Conservation (phyloP, 2,888 invertebrate species). For the Theretra japonica region DNA sequence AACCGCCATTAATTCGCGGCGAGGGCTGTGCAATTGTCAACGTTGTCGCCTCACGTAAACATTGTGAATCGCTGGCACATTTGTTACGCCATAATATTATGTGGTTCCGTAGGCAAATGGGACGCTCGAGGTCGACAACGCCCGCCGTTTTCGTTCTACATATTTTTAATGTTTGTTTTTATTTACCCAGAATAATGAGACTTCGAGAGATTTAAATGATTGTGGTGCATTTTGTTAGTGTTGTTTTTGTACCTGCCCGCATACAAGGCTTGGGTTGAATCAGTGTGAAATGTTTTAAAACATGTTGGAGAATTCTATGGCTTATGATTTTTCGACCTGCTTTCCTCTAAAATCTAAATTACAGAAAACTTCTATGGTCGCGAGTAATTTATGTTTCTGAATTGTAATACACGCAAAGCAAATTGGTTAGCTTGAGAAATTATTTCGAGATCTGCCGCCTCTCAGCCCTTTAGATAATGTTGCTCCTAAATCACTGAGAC, state of each 20-base stretch:
- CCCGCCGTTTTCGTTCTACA: slow-evolving; percentile 8
- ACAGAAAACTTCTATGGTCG: too few relatives aligned
- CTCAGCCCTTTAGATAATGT: too few relatives aligned
- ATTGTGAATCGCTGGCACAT: slow-evolving; percentile 47
- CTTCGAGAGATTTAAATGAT: background rate
- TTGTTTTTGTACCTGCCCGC: background rate
- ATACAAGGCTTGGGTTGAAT: too few relatives aligned
- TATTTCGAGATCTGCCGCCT: too few relatives aligned
- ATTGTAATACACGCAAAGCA: too few relatives aligned
- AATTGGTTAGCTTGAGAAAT: too few relatives aligned
- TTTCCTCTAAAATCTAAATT: too few relatives aligned
- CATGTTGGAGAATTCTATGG: too few relatives aligned
- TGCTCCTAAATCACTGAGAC: too few relatives aligned
- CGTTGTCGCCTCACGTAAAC: slow-evolving; percentile 40
- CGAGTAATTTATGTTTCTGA: too few relatives aligned
- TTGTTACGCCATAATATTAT: slow-evolving; percentile 52
- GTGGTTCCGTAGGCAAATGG: slow-evolving; percentile 47
- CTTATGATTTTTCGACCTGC: too few relatives aligned
- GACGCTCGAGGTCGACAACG: slow-evolving; percentile 35
- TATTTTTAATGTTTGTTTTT: slow-evolving; percentile 24
- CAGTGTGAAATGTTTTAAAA: too few relatives aligned
- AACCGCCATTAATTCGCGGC: slow-evolving; percentile 21
- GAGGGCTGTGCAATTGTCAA: slow-evolving; percentile 33
- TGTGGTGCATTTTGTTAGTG: background rate
- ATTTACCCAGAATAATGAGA: background rate